These are phyloP conservation scores for Morpho achilles DNA, from an alignment of 2,888 invertebrate species.

Conservation along the genomic window DNA sequence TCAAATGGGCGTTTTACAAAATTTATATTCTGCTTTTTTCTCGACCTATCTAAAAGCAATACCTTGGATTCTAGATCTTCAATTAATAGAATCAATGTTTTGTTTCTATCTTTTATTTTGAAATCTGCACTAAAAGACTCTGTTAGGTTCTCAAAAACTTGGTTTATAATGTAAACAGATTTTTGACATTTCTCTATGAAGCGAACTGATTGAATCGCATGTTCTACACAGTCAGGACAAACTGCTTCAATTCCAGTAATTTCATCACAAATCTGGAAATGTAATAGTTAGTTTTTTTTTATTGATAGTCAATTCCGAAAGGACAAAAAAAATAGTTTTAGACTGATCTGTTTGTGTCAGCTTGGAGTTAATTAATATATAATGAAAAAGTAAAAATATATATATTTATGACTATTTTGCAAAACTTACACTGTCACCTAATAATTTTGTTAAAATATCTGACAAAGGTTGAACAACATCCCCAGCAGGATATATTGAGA, in stretches of 20 bases:
- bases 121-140: slow-evolving; percentile 39
- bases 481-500: slow-evolving; percentile 37
- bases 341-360: no score
- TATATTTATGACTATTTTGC: not conserved
- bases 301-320: no score
- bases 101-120: slow-evolving; percentile 33
- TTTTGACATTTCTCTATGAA: slow-evolving; percentile 47
- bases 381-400: not conserved
- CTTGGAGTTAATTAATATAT: no score
- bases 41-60: slow-evolving; percentile 38
- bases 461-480: slow-evolving; percentile 36
- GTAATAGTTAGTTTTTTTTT: not conserved
- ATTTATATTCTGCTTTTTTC: slow-evolving; percentile 20
- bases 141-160: slow-evolving; percentile 44
- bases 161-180: slow-evolving; percentile 43
- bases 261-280: slow-evolving; percentile 48
- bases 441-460: slow-evolving; percentile 40
- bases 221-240: slow-evolving; percentile 51
- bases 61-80: slow-evolving; percentile 42
- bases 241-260: slow-evolving; percentile 57
- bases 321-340: no score
- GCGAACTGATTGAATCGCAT: slow-evolving; percentile 38
- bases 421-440: slow-evolving; percentile 45
- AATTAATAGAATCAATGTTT: slow-evolving; percentile 47
- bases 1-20: slow-evolving; percentile 26